Evolutionary conservation across 1,140 invertebrate genomes (phyloP), one percentile per base, ranked within the genome.

Genomic region (Trachelipus rathkii): DNA sequence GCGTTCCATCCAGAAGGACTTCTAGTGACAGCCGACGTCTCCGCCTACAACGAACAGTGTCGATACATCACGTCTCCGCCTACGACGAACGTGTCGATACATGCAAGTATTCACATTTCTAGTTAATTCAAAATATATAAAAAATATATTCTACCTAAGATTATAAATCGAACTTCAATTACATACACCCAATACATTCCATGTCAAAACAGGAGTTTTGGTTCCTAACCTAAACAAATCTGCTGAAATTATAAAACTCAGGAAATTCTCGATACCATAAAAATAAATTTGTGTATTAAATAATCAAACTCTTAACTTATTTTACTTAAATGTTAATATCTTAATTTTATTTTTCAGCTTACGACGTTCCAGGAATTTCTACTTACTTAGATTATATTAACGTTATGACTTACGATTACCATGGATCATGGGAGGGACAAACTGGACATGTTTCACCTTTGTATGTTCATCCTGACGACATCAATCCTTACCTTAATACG

Each of bases 41-140:
- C 93, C 0, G 93, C 93, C 0, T 95, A 91, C 82, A 95, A 95
- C 85, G 91, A 89, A 81, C 92, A n/a, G n/a, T n/a, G n/a, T n/a
- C n/a, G n/a, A n/a, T n/a, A n/a, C n/a, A n/a, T n/a, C n/a, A 93
- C 0, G 93, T 95, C 0, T 94, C 93, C 0, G 93, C 93, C 0
- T 95, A 91, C 82, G 95, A 95, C 85, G 91, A 89, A 81, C 92
- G 11, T 19, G 19, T 60, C 1, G 19, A 60, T 4, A 15, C 11
- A 19, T 13, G 50, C 8, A 60, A 76, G 68, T 2, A 19, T 2
- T 15, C 1, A 60, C 11, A 60, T 60, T 15, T 60, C 8, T 0
- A 60, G 19, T 60, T 60, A n/a, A n/a, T 60, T 19, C 4, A 60
- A 2, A 19, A 2, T 15, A 60, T 2, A 60, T 60, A 60, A 19